These are phyloP conservation scores for Pterobdella sp. DNA, from an alignment of 2,888 invertebrate species.

Conservation along the genomic window DNA sequence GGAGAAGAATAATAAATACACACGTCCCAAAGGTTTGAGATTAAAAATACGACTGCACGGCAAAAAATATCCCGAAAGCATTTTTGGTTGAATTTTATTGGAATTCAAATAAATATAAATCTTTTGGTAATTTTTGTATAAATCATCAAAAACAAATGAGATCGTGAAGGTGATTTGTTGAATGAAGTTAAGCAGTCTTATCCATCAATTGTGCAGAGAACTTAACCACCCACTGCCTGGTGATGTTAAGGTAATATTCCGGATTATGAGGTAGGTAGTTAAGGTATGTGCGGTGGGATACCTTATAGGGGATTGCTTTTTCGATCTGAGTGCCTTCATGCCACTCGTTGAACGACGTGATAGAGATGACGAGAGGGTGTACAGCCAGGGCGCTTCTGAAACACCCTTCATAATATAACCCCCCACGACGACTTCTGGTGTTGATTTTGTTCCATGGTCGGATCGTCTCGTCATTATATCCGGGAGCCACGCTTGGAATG, in stretches of 20 bases:
- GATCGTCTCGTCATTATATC: constrained; percentile 62
- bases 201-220: constrained; percentile 18
- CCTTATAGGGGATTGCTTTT: constrained; percentile 55
- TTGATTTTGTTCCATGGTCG: constrained; percentile 59
- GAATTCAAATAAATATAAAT: too few species aligned
- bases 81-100: too few species aligned
- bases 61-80: too few species aligned
- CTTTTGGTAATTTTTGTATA: too few species aligned
- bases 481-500: constrained; percentile 64
- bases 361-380: constrained; percentile 58
- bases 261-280: constrained; percentile 61
- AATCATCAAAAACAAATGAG: too few species aligned
- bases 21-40: too few species aligned
- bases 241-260: constrained; percentile 61
- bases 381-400: constrained; percentile 58
- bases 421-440: constrained; percentile 56
- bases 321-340: constrained; percentile 69
- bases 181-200: neutral
- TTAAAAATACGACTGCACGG: too few species aligned
- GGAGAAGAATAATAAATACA: too few species aligned
- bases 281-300: constrained; percentile 52
- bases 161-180: neutral
- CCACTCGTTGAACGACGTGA: constrained; percentile 70
- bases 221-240: constrained; percentile 52
- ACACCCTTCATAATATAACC: constrained; percentile 61